Evolutionary conservation across 1,140 invertebrate genomes (phyloP).

Genomic region (Halesus radiatus): DNA sequence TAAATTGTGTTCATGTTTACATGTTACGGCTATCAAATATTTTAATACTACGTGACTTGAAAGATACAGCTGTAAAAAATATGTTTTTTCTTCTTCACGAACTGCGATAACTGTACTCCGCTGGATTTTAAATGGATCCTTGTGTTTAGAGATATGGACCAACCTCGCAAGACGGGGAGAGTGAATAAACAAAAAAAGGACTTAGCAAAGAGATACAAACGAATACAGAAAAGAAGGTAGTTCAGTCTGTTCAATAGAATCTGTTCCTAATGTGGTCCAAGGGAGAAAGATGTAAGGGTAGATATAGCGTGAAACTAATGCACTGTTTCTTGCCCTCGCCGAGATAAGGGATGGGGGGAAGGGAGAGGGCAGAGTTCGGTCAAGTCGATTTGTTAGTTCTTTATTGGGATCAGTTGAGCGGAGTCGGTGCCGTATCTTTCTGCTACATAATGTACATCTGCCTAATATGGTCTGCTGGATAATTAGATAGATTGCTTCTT

Average conservation of each 20-base stretch:
- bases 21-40: too few species aligned
- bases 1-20: too few species aligned
- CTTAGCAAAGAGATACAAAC: neutral
- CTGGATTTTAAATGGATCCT: too few species aligned
- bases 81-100: too few species aligned
- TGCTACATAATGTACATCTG: constrained; percentile 21
- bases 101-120: too few species aligned
- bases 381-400: constrained; percentile 48
- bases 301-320: constrained; percentile 33
- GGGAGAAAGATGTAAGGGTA: constrained; percentile 21
- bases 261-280: constrained; percentile 23
- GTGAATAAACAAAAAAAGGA: too few species aligned
- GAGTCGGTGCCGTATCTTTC: constrained; percentile 3
- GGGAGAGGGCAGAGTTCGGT: constrained; percentile 40
- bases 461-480: neutral
- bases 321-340: constrained; percentile 28
- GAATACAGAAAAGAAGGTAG: neutral
- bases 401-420: constrained; percentile 40
- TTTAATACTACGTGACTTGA: too few species aligned
- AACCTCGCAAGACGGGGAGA: too few species aligned
- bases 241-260: constrained; percentile 30
- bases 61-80: too few species aligned
- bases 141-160: too few species aligned
- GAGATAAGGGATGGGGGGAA: constrained; percentile 30
- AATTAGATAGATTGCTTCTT: constrained; percentile 18